These are phyloP conservation scores for Crotalus viridis DNA, from an alignment of 2,113 vertebrate genomes.

Conservation along the genomic window DNA sequence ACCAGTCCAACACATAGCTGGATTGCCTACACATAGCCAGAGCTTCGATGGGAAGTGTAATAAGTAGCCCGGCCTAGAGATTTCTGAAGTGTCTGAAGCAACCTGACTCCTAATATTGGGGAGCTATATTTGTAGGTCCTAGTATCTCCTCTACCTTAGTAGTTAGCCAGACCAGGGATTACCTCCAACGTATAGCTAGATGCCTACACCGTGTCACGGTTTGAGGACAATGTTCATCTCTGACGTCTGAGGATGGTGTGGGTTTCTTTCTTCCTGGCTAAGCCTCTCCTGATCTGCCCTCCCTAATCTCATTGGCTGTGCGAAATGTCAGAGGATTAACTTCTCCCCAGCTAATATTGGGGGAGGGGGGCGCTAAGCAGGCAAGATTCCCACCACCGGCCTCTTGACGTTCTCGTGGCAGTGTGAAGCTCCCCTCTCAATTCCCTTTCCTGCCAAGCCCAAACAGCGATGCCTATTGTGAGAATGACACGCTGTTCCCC, in stretches of 20 bases:
- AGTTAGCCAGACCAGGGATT: background rate
- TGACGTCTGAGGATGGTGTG: background rate
- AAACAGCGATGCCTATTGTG: background rate
- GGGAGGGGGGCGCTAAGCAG: background rate
- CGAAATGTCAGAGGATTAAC: constrained; percentile 7
- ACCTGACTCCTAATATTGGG: too few species aligned
- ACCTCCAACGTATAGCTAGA: background rate
- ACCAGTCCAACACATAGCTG: too few species aligned
- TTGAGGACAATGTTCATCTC: background rate
- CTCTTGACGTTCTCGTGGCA: too few species aligned
- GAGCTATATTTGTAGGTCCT: too few species aligned
- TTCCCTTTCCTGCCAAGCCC: constrained; percentile 3
- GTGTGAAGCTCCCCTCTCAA: background rate
- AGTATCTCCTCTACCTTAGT: too few species aligned
- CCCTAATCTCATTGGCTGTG: background rate
- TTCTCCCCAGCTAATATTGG: fast-evolving
- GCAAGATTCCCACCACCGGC: background rate
- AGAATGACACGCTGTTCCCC: background rate
- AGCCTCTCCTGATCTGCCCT: background rate
- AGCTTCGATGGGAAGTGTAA: background rate
- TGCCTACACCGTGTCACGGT: background rate
- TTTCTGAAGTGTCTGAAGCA: background rate
- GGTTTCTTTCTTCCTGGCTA: background rate
- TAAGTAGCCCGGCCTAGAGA: background rate
- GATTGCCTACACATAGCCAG: too few species aligned